Base-by-base conservation (phyloP, 2,113 vertebrate species). In the Scomber colias region DNA sequence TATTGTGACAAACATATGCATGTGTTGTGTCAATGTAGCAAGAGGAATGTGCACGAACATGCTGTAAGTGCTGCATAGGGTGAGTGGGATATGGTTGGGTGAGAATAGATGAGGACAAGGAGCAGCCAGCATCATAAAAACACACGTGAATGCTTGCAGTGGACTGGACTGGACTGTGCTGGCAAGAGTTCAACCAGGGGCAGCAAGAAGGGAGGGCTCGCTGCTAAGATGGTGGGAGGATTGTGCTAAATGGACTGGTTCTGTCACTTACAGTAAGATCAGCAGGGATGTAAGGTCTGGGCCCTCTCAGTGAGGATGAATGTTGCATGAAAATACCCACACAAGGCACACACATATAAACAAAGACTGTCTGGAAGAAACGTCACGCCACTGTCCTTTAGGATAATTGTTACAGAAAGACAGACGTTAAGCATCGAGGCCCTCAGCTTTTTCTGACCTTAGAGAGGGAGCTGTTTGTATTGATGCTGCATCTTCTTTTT, bases 221-320 rank as follows among this genome's bases (percentile, higher is more conserved):
- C 56, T 63, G 70, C 13, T 73, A 27, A 50, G 68, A 79, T 16
- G 50, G 70, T 54, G 54, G 45, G 13, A 71, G 70, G 77, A 65
- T 66, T 15, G 71, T 63, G 50, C 63, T 71, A 79, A 76, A 85
- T 49, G 59, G 78, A 81, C 75, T 77, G 60, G 57, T 74, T 88
- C 84, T 83, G 84, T 90, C 90, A 87, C 77, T 87, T 72, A 66
- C 31, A 55, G 71, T 80, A 81, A 83, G 45, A 83, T 93, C 81
- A 86, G 77, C 75, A 54, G 64, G 35, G 40, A 72, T 78, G 19
- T 64, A 57, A 76, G 60, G 78, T 84, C 80, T 53, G 53, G 31
- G 62, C 50, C 55, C 48, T 70, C 79, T 72, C 45, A 21, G 24
- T 57, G 11, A 74, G 53, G 40, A 77, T 85, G 65, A 85, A 79